Base-by-base conservation (phyloP, 2,797 vertebrate genomes). In the Hyperoplus immaculatus region DNA sequence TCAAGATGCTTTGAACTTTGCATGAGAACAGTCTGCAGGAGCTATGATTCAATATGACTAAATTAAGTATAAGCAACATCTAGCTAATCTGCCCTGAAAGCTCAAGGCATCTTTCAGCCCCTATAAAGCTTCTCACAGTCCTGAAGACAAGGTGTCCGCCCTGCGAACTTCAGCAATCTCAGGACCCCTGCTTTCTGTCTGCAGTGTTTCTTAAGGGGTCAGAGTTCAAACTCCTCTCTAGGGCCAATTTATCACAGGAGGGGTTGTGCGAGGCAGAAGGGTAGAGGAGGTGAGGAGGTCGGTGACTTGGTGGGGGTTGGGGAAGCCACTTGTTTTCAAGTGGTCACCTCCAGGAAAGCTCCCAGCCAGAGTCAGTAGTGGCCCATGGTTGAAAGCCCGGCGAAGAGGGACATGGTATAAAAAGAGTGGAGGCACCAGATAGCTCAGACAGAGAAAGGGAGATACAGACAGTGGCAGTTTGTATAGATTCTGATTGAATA, bases 201-300 rank as follows among this genome's bases (percentile, higher is more conserved):
- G 70, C 56, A 13, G 4, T 58, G 75, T 75, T 76, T 82, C 78
- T 77, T 21, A 75, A 74, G 62, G 77, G 91, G 91, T 93, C 92
- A 90, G 56, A 92, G 90, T 70, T 93, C 83, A 88, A 75, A 88
- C 75, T 76, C 87, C 69, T 86, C 84, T 73, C 80, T 79, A 87
- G 87, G 90, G 83, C 87, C 72, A 39, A 76, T 93, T 92, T 89
- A 93, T 92, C 88, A 91, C 74, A 64, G 80, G 16, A 77, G 63
- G 75, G 87, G 87, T 85, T 92, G 64, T 86, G 90, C 75, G 89
- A 79, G 72, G 65, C 68, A 61, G 73, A 61, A 59, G 65, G 76
- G 58, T 36, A 59, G 46, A 64, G 16, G 57, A 36, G 64, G 59
- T 60, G 71, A 21, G 12, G 39, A 42, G 60, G 15, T 29, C 29